phyloP scores from a whole-genome alignment of 2,113 vertebrate genomes.

The Tragulus kanchil region DNA sequence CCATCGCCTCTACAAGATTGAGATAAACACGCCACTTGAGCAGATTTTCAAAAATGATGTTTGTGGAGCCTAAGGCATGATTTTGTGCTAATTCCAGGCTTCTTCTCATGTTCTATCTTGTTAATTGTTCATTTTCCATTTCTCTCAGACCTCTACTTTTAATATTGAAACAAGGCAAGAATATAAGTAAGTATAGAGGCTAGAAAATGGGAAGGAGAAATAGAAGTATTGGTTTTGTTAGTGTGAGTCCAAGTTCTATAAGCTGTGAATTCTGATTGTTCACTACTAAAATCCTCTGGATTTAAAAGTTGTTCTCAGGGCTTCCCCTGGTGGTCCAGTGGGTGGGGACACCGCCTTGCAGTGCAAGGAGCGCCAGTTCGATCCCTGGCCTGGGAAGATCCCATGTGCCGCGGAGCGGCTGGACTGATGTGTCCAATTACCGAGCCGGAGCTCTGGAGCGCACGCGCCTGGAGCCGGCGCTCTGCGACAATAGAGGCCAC shows the following conservation, averaged over 20 bases:
- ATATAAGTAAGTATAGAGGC: conserved; percentile 10
- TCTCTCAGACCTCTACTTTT: not conserved
- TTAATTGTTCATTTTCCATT: not conserved
- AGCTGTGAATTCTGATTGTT: not conserved
- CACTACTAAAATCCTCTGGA: not conserved
- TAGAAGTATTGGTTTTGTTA: not conserved
- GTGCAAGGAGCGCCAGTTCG: too few relatives aligned
- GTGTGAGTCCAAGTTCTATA: not conserved
- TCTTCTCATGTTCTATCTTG: not conserved
- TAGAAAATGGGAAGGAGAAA: not conserved
- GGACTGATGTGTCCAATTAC: too few relatives aligned
- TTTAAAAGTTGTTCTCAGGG: conserved; percentile 3
- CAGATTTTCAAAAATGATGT: conserved; percentile 46
- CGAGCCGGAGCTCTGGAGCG: too few relatives aligned
- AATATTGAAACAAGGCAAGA: conserved; percentile 26
- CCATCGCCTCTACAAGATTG: not conserved
- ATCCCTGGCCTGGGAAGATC: too few relatives aligned
- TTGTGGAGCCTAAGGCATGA: not conserved
- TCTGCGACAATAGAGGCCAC: too few relatives aligned
- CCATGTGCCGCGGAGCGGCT: too few relatives aligned
- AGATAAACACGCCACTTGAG: not conserved
- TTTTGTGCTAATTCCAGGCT: not conserved
- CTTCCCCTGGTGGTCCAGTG: too few relatives aligned
- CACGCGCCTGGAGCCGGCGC: too few relatives aligned
- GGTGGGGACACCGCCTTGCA: too few relatives aligned